phyloP scores from a whole-genome alignment of 2,888 invertebrate genomes.

The Diploptera punctata region DNA sequence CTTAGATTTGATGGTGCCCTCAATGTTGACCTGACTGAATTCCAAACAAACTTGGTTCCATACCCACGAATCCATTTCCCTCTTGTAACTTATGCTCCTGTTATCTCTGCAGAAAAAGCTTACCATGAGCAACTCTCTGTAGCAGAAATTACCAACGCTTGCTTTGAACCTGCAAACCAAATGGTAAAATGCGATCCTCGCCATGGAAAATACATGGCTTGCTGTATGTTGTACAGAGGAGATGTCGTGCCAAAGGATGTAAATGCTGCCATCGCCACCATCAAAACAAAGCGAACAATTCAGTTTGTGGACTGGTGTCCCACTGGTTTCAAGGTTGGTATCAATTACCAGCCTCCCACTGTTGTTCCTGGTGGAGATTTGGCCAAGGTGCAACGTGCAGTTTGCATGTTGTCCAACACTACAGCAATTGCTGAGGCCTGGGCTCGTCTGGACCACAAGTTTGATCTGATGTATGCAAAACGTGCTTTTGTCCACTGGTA shows the following conservation, averaged over 20 bases:
- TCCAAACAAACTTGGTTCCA: slow-evolving; percentile 56
- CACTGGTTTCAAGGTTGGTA: slow-evolving; percentile 70
- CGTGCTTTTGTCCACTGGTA: slow-evolving; percentile 66
- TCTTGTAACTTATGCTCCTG: slow-evolving; percentile 55
- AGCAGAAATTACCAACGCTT: slow-evolving; percentile 59
- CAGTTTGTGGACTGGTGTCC: slow-evolving; percentile 59
- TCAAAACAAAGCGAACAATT: slow-evolving; percentile 50
- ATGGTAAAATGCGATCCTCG: slow-evolving; percentile 46
- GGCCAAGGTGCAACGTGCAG: slow-evolving; percentile 62
- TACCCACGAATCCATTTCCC: slow-evolving; percentile 63
- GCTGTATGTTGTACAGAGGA: slow-evolving; percentile 53
- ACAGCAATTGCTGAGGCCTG: slow-evolving; percentile 66
- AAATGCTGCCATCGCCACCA: slow-evolving; percentile 49
- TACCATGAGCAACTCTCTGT: slow-evolving; percentile 52
- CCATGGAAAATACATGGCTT: slow-evolving; percentile 54
- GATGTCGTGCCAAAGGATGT: slow-evolving; percentile 60
- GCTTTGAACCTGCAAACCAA: slow-evolving; percentile 61
- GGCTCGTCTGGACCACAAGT: slow-evolving; percentile 64
- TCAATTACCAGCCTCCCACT: slow-evolving; percentile 61
- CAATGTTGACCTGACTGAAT: slow-evolving; percentile 61
- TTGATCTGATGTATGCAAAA: slow-evolving; percentile 65
- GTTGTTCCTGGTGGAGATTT: slow-evolving; percentile 56
- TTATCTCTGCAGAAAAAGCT: slow-evolving; percentile 57
- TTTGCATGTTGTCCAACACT: slow-evolving; percentile 66
- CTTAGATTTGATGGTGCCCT: slow-evolving; percentile 59